A percentile compares a stretch with the other conserved stretches of the same genome.
Conservation (phyloP, 2,113 vertebrate genomes). For the Pseudorhombus dupliciocellatus region DNA sequence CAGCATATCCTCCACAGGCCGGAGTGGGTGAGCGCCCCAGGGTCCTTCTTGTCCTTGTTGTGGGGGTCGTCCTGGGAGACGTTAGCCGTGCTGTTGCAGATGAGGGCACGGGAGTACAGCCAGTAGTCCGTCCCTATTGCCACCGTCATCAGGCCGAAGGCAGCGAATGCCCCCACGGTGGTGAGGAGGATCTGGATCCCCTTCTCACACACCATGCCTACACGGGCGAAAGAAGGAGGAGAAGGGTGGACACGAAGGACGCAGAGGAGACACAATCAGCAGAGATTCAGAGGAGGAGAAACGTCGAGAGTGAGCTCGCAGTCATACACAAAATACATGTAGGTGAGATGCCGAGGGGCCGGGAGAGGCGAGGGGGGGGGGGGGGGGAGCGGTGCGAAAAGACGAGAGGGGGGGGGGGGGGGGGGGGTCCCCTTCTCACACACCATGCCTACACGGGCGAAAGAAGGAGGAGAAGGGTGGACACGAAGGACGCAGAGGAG, state of each 20-base stretch:
- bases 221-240: conserved; percentile 53
- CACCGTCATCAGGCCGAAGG: conserved; percentile 96
- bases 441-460: too few species aligned
- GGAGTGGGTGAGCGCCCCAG: conserved; percentile 92
- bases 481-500: too few species aligned
- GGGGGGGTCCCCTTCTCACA: too few species aligned
- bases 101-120: conserved; percentile 91
- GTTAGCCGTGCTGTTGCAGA: conserved; percentile 92
- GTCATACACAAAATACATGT: conserved; percentile 13
- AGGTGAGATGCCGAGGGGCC: conserved; percentile 41
- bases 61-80: conserved; percentile 84
- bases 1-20: conserved; percentile 95
- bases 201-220: conserved; percentile 92
- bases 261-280: background rate
- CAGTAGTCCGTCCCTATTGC: conserved; percentile 96
- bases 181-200: conserved; percentile 93
- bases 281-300: conserved; percentile 46
- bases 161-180: conserved; percentile 91
- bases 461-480: conserved; percentile 19
- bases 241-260: background rate
- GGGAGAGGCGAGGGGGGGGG: conserved; percentile 19
- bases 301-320: background rate
- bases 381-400: conserved; percentile 24
- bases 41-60: conserved; percentile 90
- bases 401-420: conserved; percentile 23